Base-by-base conservation (phyloP, 2,888 invertebrate genomes). In the Carcina quercana region DNA sequence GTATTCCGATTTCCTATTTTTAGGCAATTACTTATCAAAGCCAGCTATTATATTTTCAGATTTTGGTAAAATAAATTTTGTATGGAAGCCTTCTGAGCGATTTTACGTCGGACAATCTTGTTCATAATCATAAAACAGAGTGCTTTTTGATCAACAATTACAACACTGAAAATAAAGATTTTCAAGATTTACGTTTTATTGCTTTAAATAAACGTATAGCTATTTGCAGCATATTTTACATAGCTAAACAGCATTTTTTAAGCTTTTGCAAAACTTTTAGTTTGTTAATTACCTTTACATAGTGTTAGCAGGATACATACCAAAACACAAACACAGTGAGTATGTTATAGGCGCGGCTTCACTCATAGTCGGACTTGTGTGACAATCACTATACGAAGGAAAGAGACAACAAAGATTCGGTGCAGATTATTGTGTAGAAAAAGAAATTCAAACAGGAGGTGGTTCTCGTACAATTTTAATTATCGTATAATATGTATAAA, bases 381-480 rank as follows among this genome's bases (percentile, higher is more conserved):
- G n/a, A 40, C 17, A 32, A 40, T 35, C 15, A 13, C 12, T 24
- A 7, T 21, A 20, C 19, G 17, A 21, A 30, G 40, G 36, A 35
- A 33, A 34, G 30, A 15, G 21, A 37, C 34, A 26, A 14, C 20
- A 30, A 32, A 17, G 13, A 28, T 15, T 31, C 15, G 11, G 30
- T 29, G 25, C 37, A 13, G 29, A 37, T 22, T 27, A 33, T 25
- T 25, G 33, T 32, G 40, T 46, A 59, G 43, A 64, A n/a, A 45
- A 45, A 69, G 63, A 62, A 70, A 70, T 56, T 59, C 51, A 59
- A 59, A 57, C 56, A 56, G 29, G 19, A 12, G n/a, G n/a, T 57
- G 55, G 53, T 64, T 72, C 59, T 73, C 63, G 71, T n/a, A 75
- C 71, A 71, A 68, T 72, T 74, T 76, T 76, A 75, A 76, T 75